phyloP scores from a whole-genome alignment of 2,113 vertebrate species.

The rabbit (Oryctolagus cuniculus) region mOryCun1.1 NC_091439.1:65673501-65674000 shows the following conservation, averaged over 20 bases:
- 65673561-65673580: slow-evolving; percentile 12
- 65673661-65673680: slow-evolving; percentile 11
- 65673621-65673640: background rate
- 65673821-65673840: accelerated
- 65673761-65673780: background rate
- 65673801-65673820: background rate
- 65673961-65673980: background rate
- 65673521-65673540: background rate
- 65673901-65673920: background rate
- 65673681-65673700: background rate
- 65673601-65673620: background rate
- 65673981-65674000: background rate
- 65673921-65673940: background rate
- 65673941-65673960: background rate
- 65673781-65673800: background rate
- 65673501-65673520: background rate
- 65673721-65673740: slow-evolving; percentile 11
- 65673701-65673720: background rate
- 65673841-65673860: background rate
- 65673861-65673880: background rate
- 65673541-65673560: background rate
- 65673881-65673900: background rate
- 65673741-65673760: background rate
- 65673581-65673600: background rate
- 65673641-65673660: background rate